These are phyloP conservation scores for Agrilus mali DNA, from an alignment of 2,888 invertebrate species.

Conservation along the genomic window DNA sequence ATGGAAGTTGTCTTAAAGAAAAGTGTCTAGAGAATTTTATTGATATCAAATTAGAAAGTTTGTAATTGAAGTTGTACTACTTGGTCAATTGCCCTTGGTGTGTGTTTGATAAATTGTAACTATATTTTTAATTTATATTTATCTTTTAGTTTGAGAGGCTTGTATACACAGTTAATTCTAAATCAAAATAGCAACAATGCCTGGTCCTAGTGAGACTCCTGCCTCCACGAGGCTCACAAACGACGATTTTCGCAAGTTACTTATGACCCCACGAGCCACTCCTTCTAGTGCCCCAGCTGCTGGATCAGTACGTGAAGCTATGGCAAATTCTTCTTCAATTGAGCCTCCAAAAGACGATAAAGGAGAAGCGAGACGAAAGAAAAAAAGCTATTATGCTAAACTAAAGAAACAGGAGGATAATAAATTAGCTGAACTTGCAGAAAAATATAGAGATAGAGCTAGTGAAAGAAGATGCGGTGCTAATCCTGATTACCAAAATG, in stretches of 20 bases:
- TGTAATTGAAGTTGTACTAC: too few relatives aligned
- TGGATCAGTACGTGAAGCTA: slow-evolving; percentile 56
- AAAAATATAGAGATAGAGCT: slow-evolving; percentile 86
- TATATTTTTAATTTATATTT: too few relatives aligned
- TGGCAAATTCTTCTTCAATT: slow-evolving; percentile 40
- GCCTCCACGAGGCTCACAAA: slow-evolving; percentile 79
- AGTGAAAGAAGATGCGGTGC: slow-evolving; percentile 80
- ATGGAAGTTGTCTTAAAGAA: too few relatives aligned
- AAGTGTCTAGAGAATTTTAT: too few relatives aligned
- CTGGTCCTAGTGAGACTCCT: slow-evolving; percentile 44
- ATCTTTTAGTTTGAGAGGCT: too few relatives aligned
- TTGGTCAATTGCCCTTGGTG: too few relatives aligned
- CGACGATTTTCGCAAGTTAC: slow-evolving; percentile 89
- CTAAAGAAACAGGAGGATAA: slow-evolving; percentile 92
- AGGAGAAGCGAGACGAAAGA: slow-evolving; percentile 77
- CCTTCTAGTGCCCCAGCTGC: slow-evolving; percentile 44
- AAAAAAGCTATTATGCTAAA: slow-evolving; percentile 89
- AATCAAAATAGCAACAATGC: too few relatives aligned
- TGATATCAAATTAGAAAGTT: too few relatives aligned
- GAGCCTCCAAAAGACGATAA: slow-evolving; percentile 49
- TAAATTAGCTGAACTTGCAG: slow-evolving; percentile 84
- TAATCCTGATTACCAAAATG: slow-evolving; percentile 66
- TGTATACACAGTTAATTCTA: too few relatives aligned
- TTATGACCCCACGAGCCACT: slow-evolving; percentile 87
- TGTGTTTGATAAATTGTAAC: too few relatives aligned